These are phyloP conservation scores for Drosophila chauvacae DNA, from an alignment of 1,140 invertebrate genomes.

Conservation along the genomic window DNA sequence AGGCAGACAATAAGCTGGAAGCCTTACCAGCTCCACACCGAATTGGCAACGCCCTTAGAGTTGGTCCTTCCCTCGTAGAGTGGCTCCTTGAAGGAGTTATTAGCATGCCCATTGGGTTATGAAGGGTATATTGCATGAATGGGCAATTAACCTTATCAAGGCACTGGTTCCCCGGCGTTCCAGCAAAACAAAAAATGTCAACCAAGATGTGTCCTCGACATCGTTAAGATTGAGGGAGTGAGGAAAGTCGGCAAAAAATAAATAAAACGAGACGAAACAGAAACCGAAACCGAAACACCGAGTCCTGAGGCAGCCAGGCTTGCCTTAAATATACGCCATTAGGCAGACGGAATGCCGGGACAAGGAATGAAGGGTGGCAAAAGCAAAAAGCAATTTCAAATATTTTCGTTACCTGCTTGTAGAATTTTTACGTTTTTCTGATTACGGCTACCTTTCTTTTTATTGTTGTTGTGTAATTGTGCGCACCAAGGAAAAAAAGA, in stretches of 20 bases:
- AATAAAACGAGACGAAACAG: slow-evolving; percentile 44
- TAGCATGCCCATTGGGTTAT: slow-evolving; percentile 31
- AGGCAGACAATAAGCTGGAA: slow-evolving; percentile 8
- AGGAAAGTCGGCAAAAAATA: slow-evolving; percentile 23
- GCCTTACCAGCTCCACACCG: slow-evolving; percentile 22
- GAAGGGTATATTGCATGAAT: slow-evolving; percentile 48
- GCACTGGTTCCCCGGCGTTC: slow-evolving; percentile 38
- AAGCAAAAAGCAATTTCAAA: slow-evolving; percentile 80
- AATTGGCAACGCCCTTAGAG: slow-evolving; percentile 19
- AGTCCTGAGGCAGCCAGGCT: slow-evolving; percentile 41
- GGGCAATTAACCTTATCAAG: slow-evolving; percentile 80
- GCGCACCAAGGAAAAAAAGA: slow-evolving; percentile 63
- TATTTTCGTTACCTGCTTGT: slow-evolving; percentile 79
- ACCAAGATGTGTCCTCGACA: slow-evolving; percentile 27
- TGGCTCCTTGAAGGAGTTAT: slow-evolving; percentile 18
- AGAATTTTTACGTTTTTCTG: slow-evolving; percentile 81
- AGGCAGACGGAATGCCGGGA: slow-evolving; percentile 73
- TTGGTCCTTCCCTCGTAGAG: not conserved
- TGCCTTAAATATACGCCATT: slow-evolving; percentile 75
- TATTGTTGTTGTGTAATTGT: slow-evolving; percentile 78
- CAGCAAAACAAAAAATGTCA: slow-evolving; percentile 36
- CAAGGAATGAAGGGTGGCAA: slow-evolving; percentile 49
- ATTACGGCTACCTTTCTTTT: slow-evolving; percentile 56
- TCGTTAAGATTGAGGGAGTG: slow-evolving; percentile 26
- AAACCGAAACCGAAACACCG: slow-evolving; percentile 45